Evolutionary conservation across 2,113 vertebrate species (phyloP).

Genomic region (Struthidea cinerea): DNA sequence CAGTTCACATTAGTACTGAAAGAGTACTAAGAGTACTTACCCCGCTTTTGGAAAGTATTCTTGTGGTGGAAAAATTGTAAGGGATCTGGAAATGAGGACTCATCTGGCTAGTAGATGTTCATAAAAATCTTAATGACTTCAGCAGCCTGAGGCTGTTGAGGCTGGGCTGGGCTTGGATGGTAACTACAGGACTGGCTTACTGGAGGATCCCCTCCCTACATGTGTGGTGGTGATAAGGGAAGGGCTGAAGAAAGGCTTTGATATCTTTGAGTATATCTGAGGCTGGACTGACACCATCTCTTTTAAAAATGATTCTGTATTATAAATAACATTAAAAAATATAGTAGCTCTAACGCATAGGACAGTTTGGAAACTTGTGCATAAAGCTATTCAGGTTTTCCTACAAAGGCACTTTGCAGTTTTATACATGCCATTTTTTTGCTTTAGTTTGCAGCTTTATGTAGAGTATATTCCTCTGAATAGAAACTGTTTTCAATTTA

Average conservation of each 20-base stretch:
- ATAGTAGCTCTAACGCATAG: not conserved
- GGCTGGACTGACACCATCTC: not conserved
- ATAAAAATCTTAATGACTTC: conserved; percentile 47
- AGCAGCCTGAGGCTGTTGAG: conserved; percentile 2
- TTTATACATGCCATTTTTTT: not conserved
- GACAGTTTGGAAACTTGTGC: not conserved
- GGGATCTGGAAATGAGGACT: conserved; percentile 30
- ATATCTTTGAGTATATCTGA: not conserved
- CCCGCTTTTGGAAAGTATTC: conserved; percentile 38
- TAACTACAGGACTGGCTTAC: not conserved
- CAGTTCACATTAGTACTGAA: not conserved
- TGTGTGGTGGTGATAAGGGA: not conserved
- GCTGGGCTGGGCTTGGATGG: not conserved
- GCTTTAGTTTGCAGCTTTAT: not conserved
- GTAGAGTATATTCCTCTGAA: not conserved
- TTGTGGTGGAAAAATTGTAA: conserved; percentile 41
- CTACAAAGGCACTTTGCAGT: not conserved
- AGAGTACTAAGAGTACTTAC: too few relatives aligned
- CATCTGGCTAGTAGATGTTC: conserved; percentile 35
- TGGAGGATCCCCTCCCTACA: not conserved
- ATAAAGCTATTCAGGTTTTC: not conserved
- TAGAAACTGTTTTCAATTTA: not conserved
- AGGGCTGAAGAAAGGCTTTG: not conserved
- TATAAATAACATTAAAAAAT: not conserved
- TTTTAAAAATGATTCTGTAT: not conserved